Evolutionary conservation across 2,888 invertebrate species (phyloP), one percentile per base, ranked within the genome.

Genomic region (Eupeodes latifasciatus): DNA sequence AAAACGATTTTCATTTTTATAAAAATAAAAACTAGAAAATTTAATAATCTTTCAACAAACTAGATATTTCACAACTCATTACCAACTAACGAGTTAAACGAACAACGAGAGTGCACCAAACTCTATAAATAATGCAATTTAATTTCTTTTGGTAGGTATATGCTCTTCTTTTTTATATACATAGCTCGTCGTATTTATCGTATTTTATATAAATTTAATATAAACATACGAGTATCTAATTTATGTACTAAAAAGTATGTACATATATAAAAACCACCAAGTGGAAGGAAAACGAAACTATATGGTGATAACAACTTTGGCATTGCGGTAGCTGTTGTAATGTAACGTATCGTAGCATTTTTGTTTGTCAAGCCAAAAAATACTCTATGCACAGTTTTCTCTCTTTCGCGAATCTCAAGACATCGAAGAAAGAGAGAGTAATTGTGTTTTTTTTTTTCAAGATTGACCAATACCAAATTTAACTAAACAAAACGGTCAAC

Each of bases 401-500:
- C 10, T 12, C 12, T 11, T 4, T 47, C 10, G 7, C 6, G 1
- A 44, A 5, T 9, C 44, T 27, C 27, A 53, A 6, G 27, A 9
- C 10, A 2, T 27, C 27, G 27, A 27, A 27, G 40, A 36, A 14
- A 66, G 40, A 72, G 80, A 72, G 79, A 67, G 72, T 57, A 57
- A n/a, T 51, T 49, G 34, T 51, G 36, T 36, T 12, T 71, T 57
- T 16, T 53, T 16, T 12, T 9, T 5, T 40, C 16, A 64, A 34
- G 27, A 61, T 34, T 59, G 49, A 57, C 59, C 74, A 67, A 75
- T 16, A 16, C 80, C 55, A 62, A 19, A 44, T 14, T 40, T 14
- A n/a, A 47, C 57, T 44, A 16, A 64, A 47, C 57, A 19, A 34
- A 69, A 69, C 66, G 79, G 82, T 83, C 79, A 79, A 66, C 72